Conservation (phyloP, 2,113 vertebrate species). For the Panthera leo region DNA sequence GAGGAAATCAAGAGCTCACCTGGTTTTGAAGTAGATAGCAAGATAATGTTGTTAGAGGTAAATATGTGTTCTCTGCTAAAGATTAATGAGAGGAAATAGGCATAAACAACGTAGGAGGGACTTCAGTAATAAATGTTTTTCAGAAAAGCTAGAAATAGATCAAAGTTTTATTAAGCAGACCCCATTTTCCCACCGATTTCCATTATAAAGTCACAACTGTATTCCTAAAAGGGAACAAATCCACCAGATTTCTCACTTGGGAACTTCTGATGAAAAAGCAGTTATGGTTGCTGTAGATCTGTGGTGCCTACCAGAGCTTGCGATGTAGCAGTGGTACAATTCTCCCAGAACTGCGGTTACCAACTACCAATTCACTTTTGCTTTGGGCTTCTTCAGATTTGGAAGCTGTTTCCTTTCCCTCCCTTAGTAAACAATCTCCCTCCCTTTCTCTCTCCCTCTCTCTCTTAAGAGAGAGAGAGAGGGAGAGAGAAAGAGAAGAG, state of each 20-base stretch:
- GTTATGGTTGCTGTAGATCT: not conserved
- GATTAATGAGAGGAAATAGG: conserved; percentile 21
- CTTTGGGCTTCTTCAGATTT: not conserved
- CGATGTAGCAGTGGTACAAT: too few species aligned
- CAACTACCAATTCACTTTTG: not conserved
- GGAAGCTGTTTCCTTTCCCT: not conserved
- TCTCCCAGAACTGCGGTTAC: not conserved
- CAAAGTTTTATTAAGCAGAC: not conserved
- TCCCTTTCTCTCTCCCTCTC: too few species aligned
- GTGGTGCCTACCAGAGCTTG: not conserved
- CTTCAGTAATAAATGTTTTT: conserved; percentile 28
- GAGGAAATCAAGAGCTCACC: not conserved
- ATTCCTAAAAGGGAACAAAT: conserved; percentile 19
- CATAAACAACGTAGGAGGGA: not conserved
- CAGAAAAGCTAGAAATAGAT: conserved; percentile 48
- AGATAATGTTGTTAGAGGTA: not conserved
- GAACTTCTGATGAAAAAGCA: not conserved
- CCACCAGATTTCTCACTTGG: not conserved
- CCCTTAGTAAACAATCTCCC: not conserved
- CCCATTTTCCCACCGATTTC: not conserved
- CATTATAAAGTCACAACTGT: not conserved
- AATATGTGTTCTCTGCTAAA: conserved; percentile 29
- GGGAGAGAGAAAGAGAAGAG: too few species aligned
- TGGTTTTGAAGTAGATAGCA: not conserved
- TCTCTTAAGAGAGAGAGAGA: too few species aligned